Conservation (phyloP, 2,113 vertebrate species). For the Boleophthalmus pectinirostris region DNA sequence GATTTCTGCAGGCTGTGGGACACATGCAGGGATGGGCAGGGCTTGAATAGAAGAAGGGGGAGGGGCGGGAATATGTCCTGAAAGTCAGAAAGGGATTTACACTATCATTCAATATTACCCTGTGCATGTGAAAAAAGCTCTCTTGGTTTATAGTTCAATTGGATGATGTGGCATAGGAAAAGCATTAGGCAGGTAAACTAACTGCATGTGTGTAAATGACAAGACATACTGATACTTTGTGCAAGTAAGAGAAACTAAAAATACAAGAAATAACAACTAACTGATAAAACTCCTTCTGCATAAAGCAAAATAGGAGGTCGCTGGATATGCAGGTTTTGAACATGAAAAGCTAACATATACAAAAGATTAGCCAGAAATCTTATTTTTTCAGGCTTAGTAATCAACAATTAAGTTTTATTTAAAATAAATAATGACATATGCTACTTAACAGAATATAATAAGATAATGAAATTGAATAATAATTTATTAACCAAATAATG, state of each 20-base stretch:
- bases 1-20: conserved; percentile 72
- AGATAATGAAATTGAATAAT: background rate
- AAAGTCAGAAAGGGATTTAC: conserved; percentile 57
- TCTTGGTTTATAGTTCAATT: conserved; percentile 10
- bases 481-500: background rate
- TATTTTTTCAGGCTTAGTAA: no score
- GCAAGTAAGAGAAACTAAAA: no score
- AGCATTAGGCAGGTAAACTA: conserved; percentile 1
- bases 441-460: no score
- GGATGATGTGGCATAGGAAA: conserved; percentile 22
- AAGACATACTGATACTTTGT: no score
- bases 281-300: background rate
- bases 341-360: background rate
- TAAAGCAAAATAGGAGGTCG: background rate
- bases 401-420: no score
- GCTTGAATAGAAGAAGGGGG: conserved; percentile 47
- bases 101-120: conserved; percentile 42
- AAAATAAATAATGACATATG: no score
- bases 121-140: conserved; percentile 37
- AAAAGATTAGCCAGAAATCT: no score
- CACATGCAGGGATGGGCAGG: conserved; percentile 24
- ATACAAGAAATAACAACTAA: background rate
- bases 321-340: background rate
- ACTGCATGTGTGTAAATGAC: background rate
- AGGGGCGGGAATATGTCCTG: conserved; percentile 51